These are phyloP conservation scores for Paracyclopina nana DNA, from an alignment of 1,140 invertebrate genomes.

Conservation along the genomic window DNA sequence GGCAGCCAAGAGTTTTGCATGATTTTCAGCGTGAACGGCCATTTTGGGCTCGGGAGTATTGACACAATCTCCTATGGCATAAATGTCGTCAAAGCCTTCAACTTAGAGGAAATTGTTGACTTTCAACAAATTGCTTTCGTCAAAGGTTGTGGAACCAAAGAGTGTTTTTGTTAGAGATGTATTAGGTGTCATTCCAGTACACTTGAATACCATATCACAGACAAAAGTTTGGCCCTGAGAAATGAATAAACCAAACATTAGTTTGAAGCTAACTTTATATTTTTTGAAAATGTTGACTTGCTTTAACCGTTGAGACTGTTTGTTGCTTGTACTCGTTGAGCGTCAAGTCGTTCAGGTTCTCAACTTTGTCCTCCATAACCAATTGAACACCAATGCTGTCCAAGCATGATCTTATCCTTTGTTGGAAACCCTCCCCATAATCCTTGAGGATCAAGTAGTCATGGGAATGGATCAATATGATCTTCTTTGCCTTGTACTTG, in stretches of 20 bases:
- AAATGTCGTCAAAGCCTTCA: neutral
- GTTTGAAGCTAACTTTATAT: no score
- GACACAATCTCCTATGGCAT: neutral
- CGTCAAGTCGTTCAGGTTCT: neutral
- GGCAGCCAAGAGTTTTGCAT: neutral
- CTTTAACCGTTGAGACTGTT: neutral
- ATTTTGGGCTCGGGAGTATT: neutral
- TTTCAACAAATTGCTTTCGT: neutral
- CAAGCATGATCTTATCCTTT: neutral
- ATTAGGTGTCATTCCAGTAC: neutral
- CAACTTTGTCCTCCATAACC: neutral
- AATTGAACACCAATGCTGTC: neutral
- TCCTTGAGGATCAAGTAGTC: neutral
- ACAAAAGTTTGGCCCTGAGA: neutral
- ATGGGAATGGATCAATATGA: slow-evolving; percentile 3
- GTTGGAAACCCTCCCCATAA: neutral
- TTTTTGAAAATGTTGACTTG: neutral
- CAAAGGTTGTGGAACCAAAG: neutral
- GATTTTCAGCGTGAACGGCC: neutral
- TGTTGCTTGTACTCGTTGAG: neutral
- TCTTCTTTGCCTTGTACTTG: neutral
- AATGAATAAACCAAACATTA: no score
- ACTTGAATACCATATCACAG: neutral
- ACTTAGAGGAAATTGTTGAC: neutral
- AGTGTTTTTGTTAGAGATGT: no score